Conservation (phyloP, 2,888 invertebrate species). For the Tortrix viridana region DNA sequence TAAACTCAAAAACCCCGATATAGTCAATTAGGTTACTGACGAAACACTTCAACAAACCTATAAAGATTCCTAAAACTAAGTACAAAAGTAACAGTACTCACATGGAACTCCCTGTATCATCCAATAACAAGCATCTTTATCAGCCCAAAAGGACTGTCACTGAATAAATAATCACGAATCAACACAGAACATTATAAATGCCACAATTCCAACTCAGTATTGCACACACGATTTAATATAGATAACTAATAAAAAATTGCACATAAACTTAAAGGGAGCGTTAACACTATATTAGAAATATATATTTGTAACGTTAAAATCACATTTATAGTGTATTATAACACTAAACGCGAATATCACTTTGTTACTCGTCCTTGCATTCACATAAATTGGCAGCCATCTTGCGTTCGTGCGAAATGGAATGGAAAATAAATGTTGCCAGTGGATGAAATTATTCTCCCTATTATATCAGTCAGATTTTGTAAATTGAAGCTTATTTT, state of each 20-base stretch:
- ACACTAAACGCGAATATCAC: slow-evolving; percentile 70
- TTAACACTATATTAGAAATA: slow-evolving; percentile 68
- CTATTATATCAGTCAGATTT: slow-evolving; percentile 22
- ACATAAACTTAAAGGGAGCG: slow-evolving; percentile 65
- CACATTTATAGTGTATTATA: slow-evolving; percentile 73
- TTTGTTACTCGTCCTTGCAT: slow-evolving; percentile 80
- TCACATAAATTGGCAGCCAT: slow-evolving; percentile 83
- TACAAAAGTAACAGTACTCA: slow-evolving; percentile 61
- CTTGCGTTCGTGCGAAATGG: slow-evolving; percentile 76
- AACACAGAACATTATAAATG: slow-evolving; percentile 79
- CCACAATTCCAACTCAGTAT: slow-evolving; percentile 69
- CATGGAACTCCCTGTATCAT: slow-evolving; percentile 77
- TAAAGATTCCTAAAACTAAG: slow-evolving; percentile 44
- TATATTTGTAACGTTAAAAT: slow-evolving; percentile 69
- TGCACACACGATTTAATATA: slow-evolving; percentile 76
- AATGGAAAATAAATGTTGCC: slow-evolving; percentile 58
- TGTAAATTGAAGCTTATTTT: not conserved
- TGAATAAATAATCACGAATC: slow-evolving; percentile 82
- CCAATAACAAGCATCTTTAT: slow-evolving; percentile 76
- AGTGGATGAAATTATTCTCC: slow-evolving; percentile 44
- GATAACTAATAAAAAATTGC: slow-evolving; percentile 77
- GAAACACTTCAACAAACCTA: slow-evolving; percentile 54
- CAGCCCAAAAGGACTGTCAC: slow-evolving; percentile 77
- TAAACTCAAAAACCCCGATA: slow-evolving; percentile 58
- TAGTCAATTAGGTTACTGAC: slow-evolving; percentile 75